These are phyloP conservation scores for Anarrhichthys ocellatus DNA, from an alignment of 2,113 vertebrate species.

Conservation along the genomic window DNA sequence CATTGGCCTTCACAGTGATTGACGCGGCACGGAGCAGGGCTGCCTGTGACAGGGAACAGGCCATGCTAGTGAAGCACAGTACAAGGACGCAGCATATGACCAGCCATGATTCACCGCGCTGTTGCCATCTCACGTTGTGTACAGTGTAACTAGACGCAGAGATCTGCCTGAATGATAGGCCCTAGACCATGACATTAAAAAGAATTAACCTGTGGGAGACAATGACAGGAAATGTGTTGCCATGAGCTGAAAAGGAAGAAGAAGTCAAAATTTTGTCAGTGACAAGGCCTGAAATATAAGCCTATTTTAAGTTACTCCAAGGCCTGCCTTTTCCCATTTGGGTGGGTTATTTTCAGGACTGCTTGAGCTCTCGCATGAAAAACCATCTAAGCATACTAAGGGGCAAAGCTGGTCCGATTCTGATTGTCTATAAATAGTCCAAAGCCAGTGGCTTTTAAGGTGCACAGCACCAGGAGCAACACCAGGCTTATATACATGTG, in stretches of 20 bases:
- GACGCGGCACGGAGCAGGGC: constrained; percentile 38
- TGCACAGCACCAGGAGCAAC: constrained; percentile 60
- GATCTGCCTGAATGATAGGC: constrained; percentile 53
- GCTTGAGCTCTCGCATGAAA: constrained; percentile 65
- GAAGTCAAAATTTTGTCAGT: constrained; percentile 50
- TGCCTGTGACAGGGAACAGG: constrained; percentile 57
- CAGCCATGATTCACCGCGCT: constrained; percentile 47
- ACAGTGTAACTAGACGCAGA: constrained; percentile 53
- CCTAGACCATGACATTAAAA: constrained; percentile 28
- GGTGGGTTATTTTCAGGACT: constrained; percentile 70
- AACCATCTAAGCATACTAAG: constrained; percentile 63
- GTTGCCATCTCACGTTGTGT: constrained; percentile 57
- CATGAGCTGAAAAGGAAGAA: constrained; percentile 58
- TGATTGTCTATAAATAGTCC: constrained; percentile 78
- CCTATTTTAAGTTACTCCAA: constrained; percentile 63
- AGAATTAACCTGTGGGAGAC: constrained; percentile 40
- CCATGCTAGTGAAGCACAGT: constrained; percentile 46
- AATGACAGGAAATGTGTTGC: constrained; percentile 66
- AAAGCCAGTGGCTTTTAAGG: constrained; percentile 70
- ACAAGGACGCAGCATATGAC: constrained; percentile 62
- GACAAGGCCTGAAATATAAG: constrained; percentile 58
- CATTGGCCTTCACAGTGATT: constrained; percentile 49
- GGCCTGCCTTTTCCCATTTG: constrained; percentile 65
- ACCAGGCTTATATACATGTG: constrained; percentile 65
- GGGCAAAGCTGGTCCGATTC: constrained; percentile 73